A percentile compares a stretch with the other conserved stretches of the same genome.
Evolutionary conservation across 2,113 vertebrate genomes (phyloP).

Genomic region (Leptocoma aspasia): DNA sequence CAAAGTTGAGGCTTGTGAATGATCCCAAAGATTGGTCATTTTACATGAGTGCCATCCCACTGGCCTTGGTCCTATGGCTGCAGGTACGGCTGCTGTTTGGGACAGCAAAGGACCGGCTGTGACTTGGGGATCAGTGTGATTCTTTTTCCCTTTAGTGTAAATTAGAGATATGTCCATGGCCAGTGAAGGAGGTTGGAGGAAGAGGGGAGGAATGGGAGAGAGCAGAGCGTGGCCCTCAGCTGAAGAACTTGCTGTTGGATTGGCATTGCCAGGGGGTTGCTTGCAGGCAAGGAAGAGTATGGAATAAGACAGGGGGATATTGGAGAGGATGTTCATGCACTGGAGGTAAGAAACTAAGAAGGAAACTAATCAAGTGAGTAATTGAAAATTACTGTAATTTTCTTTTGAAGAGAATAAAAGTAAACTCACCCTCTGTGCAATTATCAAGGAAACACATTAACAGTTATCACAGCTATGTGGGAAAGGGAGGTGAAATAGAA

Average conservation of each 20-base stretch:
- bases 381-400: neutral
- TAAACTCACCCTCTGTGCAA: neutral
- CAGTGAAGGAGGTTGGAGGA: neutral
- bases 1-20: neutral
- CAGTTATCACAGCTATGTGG: neutral
- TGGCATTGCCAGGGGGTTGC: neutral
- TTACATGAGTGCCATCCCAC: neutral
- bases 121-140: neutral
- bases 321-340: neutral
- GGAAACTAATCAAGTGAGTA: neutral
- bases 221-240: rapidly evolving
- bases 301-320: neutral
- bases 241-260: rapidly evolving
- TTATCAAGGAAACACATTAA: neutral
- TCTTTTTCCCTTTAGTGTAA: neutral
- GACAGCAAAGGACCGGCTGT: neutral
- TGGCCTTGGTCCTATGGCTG: neutral
- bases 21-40: neutral
- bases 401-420: neutral
- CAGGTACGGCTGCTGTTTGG: neutral
- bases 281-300: neutral
- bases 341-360: neutral
- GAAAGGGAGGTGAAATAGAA: neutral
- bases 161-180: neutral
- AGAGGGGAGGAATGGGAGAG: neutral